Percentiles rank a stretch among this genome's conserved stretches.
Evolutionary conservation across 2,797 vertebrate genomes (phyloP).

Genomic region (Thripadectes ignobilis): DNA sequence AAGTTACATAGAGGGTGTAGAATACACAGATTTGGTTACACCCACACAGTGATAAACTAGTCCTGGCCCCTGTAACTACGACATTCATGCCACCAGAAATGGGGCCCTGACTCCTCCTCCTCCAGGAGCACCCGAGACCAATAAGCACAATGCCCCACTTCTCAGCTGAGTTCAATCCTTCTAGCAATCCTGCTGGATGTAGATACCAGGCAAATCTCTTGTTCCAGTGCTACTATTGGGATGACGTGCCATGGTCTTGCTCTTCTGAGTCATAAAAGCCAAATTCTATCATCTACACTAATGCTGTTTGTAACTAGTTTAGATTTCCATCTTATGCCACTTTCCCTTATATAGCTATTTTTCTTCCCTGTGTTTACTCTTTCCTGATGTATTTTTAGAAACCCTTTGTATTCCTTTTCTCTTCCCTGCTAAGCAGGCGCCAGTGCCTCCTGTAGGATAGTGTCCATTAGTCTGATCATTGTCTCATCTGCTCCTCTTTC

Average conservation of each 20-base stretch:
- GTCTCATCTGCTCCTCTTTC: neutral
- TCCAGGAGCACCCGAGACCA: neutral
- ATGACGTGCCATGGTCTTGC: neutral
- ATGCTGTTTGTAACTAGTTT: neutral
- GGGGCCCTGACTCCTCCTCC: neutral
- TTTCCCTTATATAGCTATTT: slow-evolving; percentile 29
- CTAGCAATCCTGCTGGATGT: neutral
- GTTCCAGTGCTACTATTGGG: neutral
- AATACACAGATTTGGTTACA: too few relatives aligned
- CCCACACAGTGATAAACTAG: too few relatives aligned
- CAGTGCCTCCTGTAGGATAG: neutral
- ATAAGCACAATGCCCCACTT: neutral
- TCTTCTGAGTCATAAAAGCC: neutral
- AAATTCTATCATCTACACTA: neutral
- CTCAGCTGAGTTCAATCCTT: neutral
- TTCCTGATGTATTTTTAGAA: slow-evolving; percentile 29
- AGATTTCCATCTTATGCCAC: neutral
- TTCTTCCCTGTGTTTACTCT: neutral
- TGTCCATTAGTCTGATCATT: neutral
- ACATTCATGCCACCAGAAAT: neutral
- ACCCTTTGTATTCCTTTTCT: neutral
- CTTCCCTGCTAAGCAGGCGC: neutral
- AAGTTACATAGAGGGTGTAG: too few relatives aligned
- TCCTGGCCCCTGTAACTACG: too few relatives aligned
- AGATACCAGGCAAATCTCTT: neutral